Base-by-base conservation (phyloP, 1,140 invertebrate species). In the Penaeus chinensis region DNA sequence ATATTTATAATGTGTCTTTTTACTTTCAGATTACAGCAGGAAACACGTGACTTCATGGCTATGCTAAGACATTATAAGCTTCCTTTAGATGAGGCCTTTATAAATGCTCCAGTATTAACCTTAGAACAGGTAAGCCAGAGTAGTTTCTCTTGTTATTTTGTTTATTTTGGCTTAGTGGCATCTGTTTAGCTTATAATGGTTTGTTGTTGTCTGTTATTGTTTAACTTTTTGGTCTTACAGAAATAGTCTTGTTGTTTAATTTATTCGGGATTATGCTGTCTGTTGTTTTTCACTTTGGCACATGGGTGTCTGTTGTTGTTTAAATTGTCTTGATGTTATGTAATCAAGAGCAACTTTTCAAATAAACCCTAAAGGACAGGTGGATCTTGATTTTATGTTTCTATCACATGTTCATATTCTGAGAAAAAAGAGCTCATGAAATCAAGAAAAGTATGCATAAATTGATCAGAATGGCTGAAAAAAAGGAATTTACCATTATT, bases 21-120 rank as follows among this genome's bases (percentile, higher is more conserved):
- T 32, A 32, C 20, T 79, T 71, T 27, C 82, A 94, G 96, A 82
- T 92, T 98, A 82, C 93, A 98, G 61, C 96, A 97, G 92, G 97
- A 98, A 91, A 95, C 96, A 24, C 94, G 95, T 54, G 97, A 98
- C 92, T 96, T 97, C 90, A 93, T 97, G 65, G 95, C 96, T 0
- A 96, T 96, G 84, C 92, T 98, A 85, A 96, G 96, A 90, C 96
- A 98, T 92, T 97, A 98, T 92, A 96, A 97, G 91, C 91, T 97
- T 74, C 93, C 94, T 0, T 92, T 96, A 2, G 93, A 94, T 77
- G 85, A 82, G 4, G 37, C 84, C 7, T 90, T 90, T 79, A 24
- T 79, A 16, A 13, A 77, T 32, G 81, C 85, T 63, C 90, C 85
- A 20, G 77, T 89, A 24, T 62, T 89, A 3, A 90, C 90, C 10